phyloP scores from a whole-genome alignment of 2,113 vertebrate species.

The Scopus umbretta region DNA sequence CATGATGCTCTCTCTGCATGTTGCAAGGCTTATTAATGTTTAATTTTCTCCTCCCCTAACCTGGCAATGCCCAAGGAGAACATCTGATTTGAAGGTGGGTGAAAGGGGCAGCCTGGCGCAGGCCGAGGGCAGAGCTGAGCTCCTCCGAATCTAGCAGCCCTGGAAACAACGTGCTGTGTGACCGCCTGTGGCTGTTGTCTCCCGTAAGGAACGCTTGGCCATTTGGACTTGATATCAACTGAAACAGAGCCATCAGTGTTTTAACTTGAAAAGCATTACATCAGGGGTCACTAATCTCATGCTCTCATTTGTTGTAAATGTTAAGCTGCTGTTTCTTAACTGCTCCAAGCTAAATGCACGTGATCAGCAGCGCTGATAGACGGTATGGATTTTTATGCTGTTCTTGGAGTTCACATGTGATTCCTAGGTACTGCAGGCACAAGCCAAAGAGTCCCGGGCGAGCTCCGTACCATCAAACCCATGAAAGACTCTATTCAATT shows the following conservation, averaged over 20 bases:
- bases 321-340: neutral
- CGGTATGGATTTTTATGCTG: neutral
- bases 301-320: accelerated
- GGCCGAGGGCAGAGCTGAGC: neutral
- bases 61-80: neutral
- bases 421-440: neutral
- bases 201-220: neutral
- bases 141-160: neutral
- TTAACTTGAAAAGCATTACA: neutral
- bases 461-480: neutral
- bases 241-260: neutral
- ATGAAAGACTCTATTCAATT: neutral
- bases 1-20: neutral
- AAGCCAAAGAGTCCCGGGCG: neutral
- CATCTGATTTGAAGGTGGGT: neutral
- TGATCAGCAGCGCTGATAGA: neutral
- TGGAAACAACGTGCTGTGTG: accelerated
- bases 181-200: neutral
- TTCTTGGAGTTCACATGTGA: neutral
- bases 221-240: neutral
- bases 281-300: neutral
- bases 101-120: neutral
- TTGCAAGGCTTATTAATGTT: neutral
- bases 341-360: neutral
- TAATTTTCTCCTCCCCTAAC: neutral